Evolutionary conservation across 2,888 invertebrate species (phyloP).

Genomic region (Catonia carolina): DNA sequence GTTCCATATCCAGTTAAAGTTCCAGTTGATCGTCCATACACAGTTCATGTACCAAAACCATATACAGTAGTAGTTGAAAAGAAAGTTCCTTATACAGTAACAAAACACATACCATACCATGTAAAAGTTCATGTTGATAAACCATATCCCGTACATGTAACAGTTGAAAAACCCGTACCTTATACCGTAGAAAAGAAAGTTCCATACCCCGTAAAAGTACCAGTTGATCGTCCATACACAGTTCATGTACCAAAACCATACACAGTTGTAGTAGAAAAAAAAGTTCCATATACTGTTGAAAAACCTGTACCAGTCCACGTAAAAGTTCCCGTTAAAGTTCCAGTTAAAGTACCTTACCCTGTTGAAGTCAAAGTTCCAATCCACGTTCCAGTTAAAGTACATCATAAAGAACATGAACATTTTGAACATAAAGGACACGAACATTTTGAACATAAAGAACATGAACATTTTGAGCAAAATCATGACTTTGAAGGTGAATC

Average conservation of each 20-base stretch:
- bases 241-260: constrained; percentile 71
- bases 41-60: constrained; percentile 67
- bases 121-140: constrained; percentile 60
- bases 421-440: neutral
- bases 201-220: constrained; percentile 62
- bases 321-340: constrained; percentile 56
- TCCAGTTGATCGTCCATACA: constrained; percentile 46
- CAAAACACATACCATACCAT: constrained; percentile 46
- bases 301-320: constrained; percentile 70
- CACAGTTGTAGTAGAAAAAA: constrained; percentile 69
- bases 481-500: too few species aligned
- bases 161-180: constrained; percentile 57
- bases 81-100: constrained; percentile 44
- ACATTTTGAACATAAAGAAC: too few species aligned
- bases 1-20: constrained; percentile 61
- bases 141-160: constrained; percentile 43
- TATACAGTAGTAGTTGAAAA: constrained; percentile 71
- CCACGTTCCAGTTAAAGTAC: constrained; percentile 52
- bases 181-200: constrained; percentile 46
- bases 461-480: too few species aligned
- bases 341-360: constrained; percentile 57
- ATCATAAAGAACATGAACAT: constrained; percentile 34
- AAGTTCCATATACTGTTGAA: constrained; percentile 66
- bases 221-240: constrained; percentile 45
- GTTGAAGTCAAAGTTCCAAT: constrained; percentile 58